Conservation (phyloP, 1,140 invertebrate genomes). For the Scaptomyza pallida region DNA sequence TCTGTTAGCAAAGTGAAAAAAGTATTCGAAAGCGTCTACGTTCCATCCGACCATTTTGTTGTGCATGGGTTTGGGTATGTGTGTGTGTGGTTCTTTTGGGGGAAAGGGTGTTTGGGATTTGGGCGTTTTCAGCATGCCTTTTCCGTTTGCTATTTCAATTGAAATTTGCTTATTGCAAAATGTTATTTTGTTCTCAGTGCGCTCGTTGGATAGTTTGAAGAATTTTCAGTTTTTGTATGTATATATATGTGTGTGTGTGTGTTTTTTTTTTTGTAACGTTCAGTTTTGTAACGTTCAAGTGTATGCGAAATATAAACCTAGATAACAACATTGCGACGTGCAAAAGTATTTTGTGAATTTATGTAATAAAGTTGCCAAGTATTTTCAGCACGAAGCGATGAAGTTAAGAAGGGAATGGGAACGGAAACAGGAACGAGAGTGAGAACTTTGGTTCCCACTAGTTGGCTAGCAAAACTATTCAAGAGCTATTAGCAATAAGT, state of each 20-base stretch:
- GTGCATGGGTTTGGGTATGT: slow-evolving; percentile 4
- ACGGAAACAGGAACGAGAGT: background rate
- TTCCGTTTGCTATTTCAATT: slow-evolving; percentile 70
- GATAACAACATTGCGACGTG: slow-evolving; percentile 45
- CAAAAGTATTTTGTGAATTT: slow-evolving; percentile 66
- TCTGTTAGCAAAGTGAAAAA: slow-evolving; percentile 12
- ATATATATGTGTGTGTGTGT: background rate
- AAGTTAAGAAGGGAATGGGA: background rate
- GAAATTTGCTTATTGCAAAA: slow-evolving; percentile 75
- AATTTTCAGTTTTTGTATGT: slow-evolving; percentile 41
- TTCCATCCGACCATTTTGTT: slow-evolving; percentile 22
- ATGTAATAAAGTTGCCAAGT: slow-evolving; percentile 70
- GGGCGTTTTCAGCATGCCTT: slow-evolving; percentile 44
- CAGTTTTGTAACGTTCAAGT: slow-evolving; percentile 14
- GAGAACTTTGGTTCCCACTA: background rate
- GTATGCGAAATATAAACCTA: slow-evolving; percentile 40
- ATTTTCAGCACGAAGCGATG: slow-evolving; percentile 19
- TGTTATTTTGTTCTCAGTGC: slow-evolving; percentile 54
- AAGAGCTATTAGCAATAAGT: slow-evolving; percentile 16
- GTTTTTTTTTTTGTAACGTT: background rate
- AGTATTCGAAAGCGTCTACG: slow-evolving; percentile 21
- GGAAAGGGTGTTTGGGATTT: background rate
- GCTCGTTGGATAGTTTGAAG: slow-evolving; percentile 49
- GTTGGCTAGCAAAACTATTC: slow-evolving; percentile 12
- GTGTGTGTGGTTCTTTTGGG: slow-evolving; percentile 2